Evolutionary conservation across 2,113 vertebrate genomes (phyloP), one percentile per base, ranked within the genome.

Genomic region (Odocoileus hemionus): DNA sequence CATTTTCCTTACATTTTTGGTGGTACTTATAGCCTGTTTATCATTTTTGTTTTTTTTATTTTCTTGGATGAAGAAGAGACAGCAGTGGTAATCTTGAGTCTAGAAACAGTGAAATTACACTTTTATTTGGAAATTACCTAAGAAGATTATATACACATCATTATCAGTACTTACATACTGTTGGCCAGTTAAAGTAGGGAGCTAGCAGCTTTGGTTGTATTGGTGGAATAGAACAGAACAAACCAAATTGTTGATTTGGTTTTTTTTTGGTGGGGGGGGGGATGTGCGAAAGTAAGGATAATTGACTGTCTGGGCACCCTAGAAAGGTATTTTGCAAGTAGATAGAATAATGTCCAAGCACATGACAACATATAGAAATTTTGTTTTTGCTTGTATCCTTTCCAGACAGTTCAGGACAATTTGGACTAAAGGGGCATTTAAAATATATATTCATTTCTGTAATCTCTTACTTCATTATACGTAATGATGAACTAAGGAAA

Each of bases 361-460:
- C 78, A 58, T 47, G n/a, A 87, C 36, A 70, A 19, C 79, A 61
- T 52, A 21, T 86, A 33, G 61, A 21, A 64, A 57, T 64, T 84
- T 74, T 74, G 12, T 74, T 87, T 95, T 95, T 87, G 47, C n/a
- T 43, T 91, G 11, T 85, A 47, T 78, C 28, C 39, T 82, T 54
- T 96, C 19, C 25, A 76, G 52, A 87, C 16, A 30, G 57, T 84
- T 67, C 52, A 91, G 61, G 50, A 78, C 39, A 93, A 3, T 86
- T 70, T n/a, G 7, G 16, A 76, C 74, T 60, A 36, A 47, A 79
- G 45, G 26, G 83, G 4, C 11, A 21, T 86, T 84, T 83, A 61
- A 96, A 94, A 67, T 82, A 47, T 2, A 76, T 78, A n/a, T 85
- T 39, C 39, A 86, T 84, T 97, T 97, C 83, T 97, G 8, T 74